These are phyloP conservation scores for Phalera bucephala DNA, from an alignment of 2,888 invertebrate species.

Conservation along the genomic window DNA sequence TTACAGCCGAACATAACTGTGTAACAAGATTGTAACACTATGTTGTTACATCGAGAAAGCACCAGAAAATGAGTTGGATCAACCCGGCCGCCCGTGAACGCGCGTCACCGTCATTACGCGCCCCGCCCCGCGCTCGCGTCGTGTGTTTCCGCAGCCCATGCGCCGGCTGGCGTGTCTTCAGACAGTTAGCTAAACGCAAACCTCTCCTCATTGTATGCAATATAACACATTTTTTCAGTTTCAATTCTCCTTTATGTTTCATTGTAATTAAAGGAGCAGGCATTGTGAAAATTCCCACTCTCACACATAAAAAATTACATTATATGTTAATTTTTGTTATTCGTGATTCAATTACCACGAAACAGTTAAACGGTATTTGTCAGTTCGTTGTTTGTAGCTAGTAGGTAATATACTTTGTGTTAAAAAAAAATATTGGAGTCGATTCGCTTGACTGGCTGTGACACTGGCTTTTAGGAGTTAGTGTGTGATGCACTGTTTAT, in stretches of 20 bases:
- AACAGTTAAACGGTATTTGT: conserved; percentile 13
- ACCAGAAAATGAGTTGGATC: conserved; percentile 4
- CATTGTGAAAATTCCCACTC: conserved; percentile 63
- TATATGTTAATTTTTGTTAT: conserved; percentile 57
- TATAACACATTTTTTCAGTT: conserved; percentile 49
- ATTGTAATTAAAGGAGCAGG: conserved; percentile 58
- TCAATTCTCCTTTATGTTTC: conserved; percentile 51
- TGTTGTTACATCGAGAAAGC: conserved; percentile 2
- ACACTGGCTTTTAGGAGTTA: background rate
- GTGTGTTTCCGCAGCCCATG: conserved; percentile 9
- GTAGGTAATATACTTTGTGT: conserved; percentile 10
- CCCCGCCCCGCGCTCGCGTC: background rate
- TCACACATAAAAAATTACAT: conserved; percentile 56
- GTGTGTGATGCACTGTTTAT: too few relatives aligned
- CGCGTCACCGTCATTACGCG: background rate
- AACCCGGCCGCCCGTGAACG: conserved; percentile 2
- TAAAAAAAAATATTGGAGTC: too few relatives aligned
- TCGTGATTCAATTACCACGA: conserved; percentile 44
- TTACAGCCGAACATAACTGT: background rate
- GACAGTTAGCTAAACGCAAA: conserved; percentile 38
- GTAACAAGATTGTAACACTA: background rate
- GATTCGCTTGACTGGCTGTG: too few relatives aligned
- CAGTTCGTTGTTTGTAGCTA: conserved; percentile 11
- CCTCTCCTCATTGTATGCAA: conserved; percentile 53
- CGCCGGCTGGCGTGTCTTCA: conserved; percentile 37